Percentiles rank a stretch among this genome's conserved stretches.
These are phyloP conservation scores for Neoaliturus tenellus DNA, from an alignment of 2,888 invertebrate species.

Conservation along the genomic window DNA sequence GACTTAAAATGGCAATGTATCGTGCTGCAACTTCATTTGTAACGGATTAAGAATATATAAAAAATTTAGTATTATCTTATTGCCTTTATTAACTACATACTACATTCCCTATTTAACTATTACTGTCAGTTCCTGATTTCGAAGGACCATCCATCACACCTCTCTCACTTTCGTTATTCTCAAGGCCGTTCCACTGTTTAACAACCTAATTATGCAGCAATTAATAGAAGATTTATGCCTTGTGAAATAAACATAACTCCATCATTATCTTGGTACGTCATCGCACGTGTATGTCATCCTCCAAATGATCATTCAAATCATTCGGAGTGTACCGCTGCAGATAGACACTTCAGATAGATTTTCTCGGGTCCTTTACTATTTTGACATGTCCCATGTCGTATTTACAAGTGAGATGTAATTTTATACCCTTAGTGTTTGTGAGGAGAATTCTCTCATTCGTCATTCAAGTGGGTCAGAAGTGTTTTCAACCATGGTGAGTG, in stretches of 20 bases:
- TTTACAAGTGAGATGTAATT: not conserved
- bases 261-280: too few relatives aligned
- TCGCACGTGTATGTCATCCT: not conserved
- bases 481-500: slow-evolving; percentile 1
- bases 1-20: too few relatives aligned
- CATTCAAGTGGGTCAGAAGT: not conserved
- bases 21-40: too few relatives aligned
- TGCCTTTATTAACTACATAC: too few relatives aligned
- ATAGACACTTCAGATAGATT: not conserved
- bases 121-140: too few relatives aligned
- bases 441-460: not conserved
- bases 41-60: too few relatives aligned
- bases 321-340: not conserved
- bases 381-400: not conserved
- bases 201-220: not conserved
- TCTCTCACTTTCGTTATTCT: not conserved
- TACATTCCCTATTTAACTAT: too few relatives aligned
- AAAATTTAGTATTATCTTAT: too few relatives aligned
- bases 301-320: not conserved
- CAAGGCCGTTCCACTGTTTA: not conserved
- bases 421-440: not conserved
- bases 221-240: slow-evolving; percentile 17
- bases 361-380: not conserved
- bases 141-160: too few relatives aligned
- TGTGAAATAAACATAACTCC: slow-evolving; percentile 1